Evolutionary conservation across 2,888 invertebrate genomes (phyloP), one percentile per base, ranked within the genome.

Genomic region (Chouioia cunea): DNA sequence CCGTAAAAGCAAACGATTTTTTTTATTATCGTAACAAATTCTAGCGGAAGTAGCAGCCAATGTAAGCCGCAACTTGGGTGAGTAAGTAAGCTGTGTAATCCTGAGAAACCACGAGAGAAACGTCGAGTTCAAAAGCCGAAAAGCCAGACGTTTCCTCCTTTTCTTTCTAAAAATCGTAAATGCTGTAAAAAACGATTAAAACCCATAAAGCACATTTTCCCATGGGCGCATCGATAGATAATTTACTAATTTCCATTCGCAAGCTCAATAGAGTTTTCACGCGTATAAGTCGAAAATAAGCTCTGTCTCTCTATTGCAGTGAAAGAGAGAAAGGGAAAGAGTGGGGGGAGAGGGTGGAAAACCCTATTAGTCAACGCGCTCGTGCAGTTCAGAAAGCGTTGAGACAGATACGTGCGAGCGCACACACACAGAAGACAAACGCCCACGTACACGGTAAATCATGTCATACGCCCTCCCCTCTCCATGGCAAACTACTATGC

Each of bases 401-500:
- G 36, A 36, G 36, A 36, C 36, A 36, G 36, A 36, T 36, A 36
- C 36, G 36, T 36, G 36, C 36, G 36, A 6, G 36, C 36, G 6
- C 6, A 36, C 10, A 36, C 6, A 36, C 6, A 36, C 1, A 36
- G 36, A 12, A 48, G 15, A 44, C 2, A 46, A 22, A 27, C 15
- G 36, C 43, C 47, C 22, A 73, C 68, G 71, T 71, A 54, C 77
- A 74, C 76, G 73, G 76, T 79, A 79, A 80, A 79, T 81, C 79
- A 80, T 77, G 75, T 62, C 60, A 22, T 47, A 22, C 44, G 14
- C 10, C 36, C 1, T n/a, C n/a, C n/a, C n/a, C n/a, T n/a, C 50
- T 8, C 44, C 22, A n/a, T 16, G 77, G 56, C 71, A 75, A 79
- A 80, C 75, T 77, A 79, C 78, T 79, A n/a, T n/a, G 79, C 75